phyloP scores from a whole-genome alignment of 2,797 vertebrate species.

The Decapterus maruadsi region DNA sequence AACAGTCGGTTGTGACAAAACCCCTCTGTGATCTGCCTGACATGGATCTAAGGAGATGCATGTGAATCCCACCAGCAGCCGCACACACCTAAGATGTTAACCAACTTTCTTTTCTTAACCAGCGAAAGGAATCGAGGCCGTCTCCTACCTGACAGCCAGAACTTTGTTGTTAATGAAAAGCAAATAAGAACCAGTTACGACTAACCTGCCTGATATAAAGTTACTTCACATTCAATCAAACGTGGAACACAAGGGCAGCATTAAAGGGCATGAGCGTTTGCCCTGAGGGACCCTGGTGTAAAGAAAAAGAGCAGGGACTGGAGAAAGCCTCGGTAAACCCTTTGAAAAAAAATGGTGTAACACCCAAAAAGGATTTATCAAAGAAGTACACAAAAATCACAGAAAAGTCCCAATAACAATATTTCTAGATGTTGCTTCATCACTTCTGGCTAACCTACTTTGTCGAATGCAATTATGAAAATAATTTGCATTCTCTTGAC shows the following conservation, averaged over 20 bases:
- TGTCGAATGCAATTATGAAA: constrained; percentile 39
- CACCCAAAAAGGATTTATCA: constrained; percentile 27
- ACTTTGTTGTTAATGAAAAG: constrained; percentile 28
- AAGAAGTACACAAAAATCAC: constrained; percentile 15
- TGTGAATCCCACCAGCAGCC: constrained; percentile 48
- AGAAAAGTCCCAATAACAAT: not conserved
- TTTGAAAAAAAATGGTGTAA: constrained; percentile 19
- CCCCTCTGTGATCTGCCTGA: constrained; percentile 71
- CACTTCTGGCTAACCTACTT: constrained; percentile 19
- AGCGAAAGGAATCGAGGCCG: not conserved
- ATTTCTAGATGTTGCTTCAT: constrained; percentile 32
- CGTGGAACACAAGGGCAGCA: constrained; percentile 16
- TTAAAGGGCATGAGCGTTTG: constrained; percentile 35
- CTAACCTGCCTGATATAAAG: constrained; percentile 7
- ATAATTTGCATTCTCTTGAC: constrained; percentile 41
- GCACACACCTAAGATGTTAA: constrained; percentile 32
- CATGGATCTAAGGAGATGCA: constrained; percentile 47
- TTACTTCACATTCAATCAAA: constrained; percentile 31
- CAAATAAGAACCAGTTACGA: constrained; percentile 25
- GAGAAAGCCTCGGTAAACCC: constrained; percentile 22
- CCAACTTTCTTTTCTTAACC: constrained; percentile 27
- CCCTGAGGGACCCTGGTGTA: constrained; percentile 16
- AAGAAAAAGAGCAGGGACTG: constrained; percentile 45
- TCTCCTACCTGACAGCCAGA: constrained; percentile 6
- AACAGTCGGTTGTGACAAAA: constrained; percentile 73